Percentiles rank a stretch among this genome's conserved stretches.
phyloP scores from a whole-genome alignment of 2,113 vertebrate species.

The Tragulus kanchil region DNA sequence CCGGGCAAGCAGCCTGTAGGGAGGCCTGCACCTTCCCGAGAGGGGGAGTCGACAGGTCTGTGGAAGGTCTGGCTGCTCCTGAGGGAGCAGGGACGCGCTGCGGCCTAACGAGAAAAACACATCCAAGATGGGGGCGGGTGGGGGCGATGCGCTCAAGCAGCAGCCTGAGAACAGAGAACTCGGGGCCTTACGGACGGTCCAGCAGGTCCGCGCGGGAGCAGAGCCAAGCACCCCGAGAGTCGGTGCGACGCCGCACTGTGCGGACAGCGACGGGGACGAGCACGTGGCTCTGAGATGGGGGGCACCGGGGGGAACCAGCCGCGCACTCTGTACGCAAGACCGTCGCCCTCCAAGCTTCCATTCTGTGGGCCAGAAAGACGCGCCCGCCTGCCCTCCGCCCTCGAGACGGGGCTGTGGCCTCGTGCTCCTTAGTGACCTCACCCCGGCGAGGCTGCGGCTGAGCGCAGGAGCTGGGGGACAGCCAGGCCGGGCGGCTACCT shows the following conservation, averaged over 20 bases:
- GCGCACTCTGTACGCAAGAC: rapidly evolving
- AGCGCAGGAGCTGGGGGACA: neutral
- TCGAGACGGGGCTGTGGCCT: neutral
- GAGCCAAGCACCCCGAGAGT: neutral
- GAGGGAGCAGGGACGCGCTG: neutral
- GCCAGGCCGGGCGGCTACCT: neutral
- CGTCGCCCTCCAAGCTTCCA: neutral
- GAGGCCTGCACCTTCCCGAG: neutral
- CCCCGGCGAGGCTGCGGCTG: neutral
- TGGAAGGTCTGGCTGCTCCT: neutral
- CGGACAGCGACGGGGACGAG: neutral
- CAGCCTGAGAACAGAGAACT: rapidly evolving
- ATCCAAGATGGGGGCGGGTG: neutral
- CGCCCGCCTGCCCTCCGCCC: neutral
- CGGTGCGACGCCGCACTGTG: rapidly evolving
- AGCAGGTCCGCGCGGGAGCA: rapidly evolving
- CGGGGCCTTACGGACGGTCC: neutral
- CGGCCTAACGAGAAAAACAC: neutral
- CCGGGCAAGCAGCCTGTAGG: neutral
- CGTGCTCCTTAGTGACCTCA: neutral
- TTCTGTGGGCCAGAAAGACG: neutral
- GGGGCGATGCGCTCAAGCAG: neutral
- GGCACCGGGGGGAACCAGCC: neutral
- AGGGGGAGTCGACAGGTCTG: neutral
- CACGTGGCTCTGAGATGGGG: neutral